A percentile compares a stretch with the other conserved stretches of the same genome.
Conservation (phyloP, 2,797 vertebrate genomes). For the Eulemur coronatus region DNA sequence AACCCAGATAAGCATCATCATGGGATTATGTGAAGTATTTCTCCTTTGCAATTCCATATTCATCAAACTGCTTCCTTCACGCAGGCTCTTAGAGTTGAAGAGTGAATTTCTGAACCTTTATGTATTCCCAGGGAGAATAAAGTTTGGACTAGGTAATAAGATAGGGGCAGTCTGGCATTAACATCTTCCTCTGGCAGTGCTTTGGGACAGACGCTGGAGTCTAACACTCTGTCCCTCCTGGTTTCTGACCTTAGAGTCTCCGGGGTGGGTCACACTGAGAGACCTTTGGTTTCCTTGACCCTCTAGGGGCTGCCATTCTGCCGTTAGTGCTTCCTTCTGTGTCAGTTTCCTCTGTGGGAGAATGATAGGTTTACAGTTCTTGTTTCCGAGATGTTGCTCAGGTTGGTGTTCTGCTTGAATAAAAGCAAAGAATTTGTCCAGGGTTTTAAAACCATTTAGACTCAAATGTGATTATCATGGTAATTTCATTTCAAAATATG, state of each 20-base stretch:
- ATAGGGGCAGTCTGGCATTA: background rate
- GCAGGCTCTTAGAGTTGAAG: background rate
- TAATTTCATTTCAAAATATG: background rate
- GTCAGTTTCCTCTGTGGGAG: background rate
- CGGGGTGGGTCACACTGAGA: background rate
- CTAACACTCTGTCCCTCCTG: background rate
- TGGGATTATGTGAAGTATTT: slow-evolving; percentile 13
- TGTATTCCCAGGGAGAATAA: background rate
- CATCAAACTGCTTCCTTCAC: slow-evolving; percentile 60
- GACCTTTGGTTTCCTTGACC: background rate
- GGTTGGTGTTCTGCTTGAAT: background rate
- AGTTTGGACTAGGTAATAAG: background rate
- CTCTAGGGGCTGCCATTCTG: background rate
- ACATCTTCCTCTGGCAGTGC: background rate
- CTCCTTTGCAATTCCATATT: slow-evolving; percentile 53
- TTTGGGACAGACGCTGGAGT: background rate
- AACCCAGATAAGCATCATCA: background rate
- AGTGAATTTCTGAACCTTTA: slow-evolving; percentile 37
- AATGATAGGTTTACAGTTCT: background rate
- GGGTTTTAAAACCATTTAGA: background rate
- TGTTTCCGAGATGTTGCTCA: background rate
- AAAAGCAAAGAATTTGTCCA: background rate
- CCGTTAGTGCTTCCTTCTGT: background rate
- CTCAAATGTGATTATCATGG: background rate
- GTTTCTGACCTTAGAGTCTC: background rate